Evolutionary conservation across 2,113 vertebrate genomes (phyloP), one percentile per base, ranked within the genome.

Genomic region (Picathartes gymnocephalus): DNA sequence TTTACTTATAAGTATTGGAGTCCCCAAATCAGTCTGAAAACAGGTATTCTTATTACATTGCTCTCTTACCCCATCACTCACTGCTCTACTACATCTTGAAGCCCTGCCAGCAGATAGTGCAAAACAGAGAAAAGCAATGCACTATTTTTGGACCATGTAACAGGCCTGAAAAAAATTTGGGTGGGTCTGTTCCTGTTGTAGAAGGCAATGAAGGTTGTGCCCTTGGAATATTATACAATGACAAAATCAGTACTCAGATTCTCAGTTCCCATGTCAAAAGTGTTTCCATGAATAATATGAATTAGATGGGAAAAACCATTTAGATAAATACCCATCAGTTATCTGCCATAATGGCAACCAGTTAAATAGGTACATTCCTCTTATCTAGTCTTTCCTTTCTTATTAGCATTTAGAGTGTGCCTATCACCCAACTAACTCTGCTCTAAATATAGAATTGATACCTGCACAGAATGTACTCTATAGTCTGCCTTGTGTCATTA

Each of bases 381-480:
- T 91, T 94, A 83, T 70, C 62, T 47, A 85, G 68, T 91, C 68
- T 91, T 89, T 70, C 35, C 24, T 72, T 93, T 95, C 74, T 90
- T 85, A 88, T 90, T 94, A 91, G 35, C 88, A 92, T 90, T 92
- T 92, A 82, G 56, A 94, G 42, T 66, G 62, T 2, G 10, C 79
- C 79, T 91, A 88, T 93, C 56, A 77, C 64, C 70, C 71, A 82
- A 27, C 84, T 92, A 85, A 42, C 81, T 88, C 56, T 74, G 76
- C 56, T 95, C 91, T 93, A 95, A 96, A 96, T 92, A 94, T 90
- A 95, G 92, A 94, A 86, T 37, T 90, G 88, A 93, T 95, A 97
- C 91, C 93, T 97, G 78, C 81, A 90, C 87, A 95, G 81, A 95
- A 95, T 57, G 73, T 92, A 91, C 88, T 93, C 50, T 85, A 16